phyloP scores from a whole-genome alignment of 2,113 vertebrate genomes.

The Crotalus viridis region DNA sequence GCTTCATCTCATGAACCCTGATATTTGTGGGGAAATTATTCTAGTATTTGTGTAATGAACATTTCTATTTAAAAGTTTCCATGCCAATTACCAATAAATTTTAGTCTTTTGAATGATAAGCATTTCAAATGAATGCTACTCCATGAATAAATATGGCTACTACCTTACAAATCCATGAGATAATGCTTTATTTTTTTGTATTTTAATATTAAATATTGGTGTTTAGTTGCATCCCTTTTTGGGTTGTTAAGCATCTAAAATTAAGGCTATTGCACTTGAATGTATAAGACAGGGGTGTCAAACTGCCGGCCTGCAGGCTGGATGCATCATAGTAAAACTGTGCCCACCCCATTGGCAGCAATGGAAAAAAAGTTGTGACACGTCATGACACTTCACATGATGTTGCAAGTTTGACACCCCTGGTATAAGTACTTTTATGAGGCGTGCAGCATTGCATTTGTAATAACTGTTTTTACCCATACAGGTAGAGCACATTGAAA shows the following conservation, averaged over 20 bases:
- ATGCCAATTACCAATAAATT: background rate
- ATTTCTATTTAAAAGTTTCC: background rate
- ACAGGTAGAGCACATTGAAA: slow-evolving; percentile 89
- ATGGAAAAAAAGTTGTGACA: no score
- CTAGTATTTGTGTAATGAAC: background rate
- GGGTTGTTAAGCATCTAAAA: background rate
- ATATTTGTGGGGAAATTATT: background rate
- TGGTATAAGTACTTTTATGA: background rate
- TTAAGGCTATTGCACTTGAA: background rate
- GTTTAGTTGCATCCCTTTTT: background rate
- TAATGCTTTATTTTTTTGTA: background rate
- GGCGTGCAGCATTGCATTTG: background rate
- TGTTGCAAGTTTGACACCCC: no score
- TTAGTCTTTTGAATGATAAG: background rate
- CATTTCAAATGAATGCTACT: background rate
- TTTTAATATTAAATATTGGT: background rate
- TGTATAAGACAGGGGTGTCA: background rate
- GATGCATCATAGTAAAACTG: no score
- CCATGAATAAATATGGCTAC: background rate
- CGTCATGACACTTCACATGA: no score
- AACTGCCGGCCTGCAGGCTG: no score
- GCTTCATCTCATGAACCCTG: background rate
- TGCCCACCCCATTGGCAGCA: no score
- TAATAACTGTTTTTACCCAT: slow-evolving; percentile 11
- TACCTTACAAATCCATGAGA: background rate